Evolutionary conservation across 2,888 invertebrate genomes (phyloP).

Genomic region (Toxonevra muliebris): DNA sequence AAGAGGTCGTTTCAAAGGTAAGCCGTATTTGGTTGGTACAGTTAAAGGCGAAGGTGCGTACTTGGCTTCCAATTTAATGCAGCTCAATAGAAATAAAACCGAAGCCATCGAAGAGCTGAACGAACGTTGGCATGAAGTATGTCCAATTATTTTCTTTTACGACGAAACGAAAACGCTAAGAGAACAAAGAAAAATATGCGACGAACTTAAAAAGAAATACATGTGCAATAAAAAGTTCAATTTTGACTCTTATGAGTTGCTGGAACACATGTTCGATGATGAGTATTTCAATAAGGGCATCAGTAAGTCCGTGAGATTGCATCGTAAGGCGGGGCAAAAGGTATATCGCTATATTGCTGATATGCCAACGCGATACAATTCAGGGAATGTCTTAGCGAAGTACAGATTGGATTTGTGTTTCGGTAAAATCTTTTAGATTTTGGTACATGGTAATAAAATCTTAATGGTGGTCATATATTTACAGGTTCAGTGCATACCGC

Average conservation of each 20-base stretch:
- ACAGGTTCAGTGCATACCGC: conserved; percentile 34
- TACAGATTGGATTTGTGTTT: conserved; percentile 57
- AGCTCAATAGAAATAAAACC: conserved; percentile 45
- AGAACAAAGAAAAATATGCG: background rate
- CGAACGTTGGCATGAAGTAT: background rate
- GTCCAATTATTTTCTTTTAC: background rate
- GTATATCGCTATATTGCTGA: conserved; percentile 72
- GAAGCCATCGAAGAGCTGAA: conserved; percentile 13
- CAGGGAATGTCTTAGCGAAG: conserved; percentile 67
- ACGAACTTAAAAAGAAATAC: conserved; percentile 11
- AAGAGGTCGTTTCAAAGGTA: conserved; percentile 67
- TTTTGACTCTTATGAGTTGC: conserved; percentile 58
- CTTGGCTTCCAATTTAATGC: conserved; percentile 67
- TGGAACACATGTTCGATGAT: conserved; percentile 69
- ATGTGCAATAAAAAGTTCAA: conserved; percentile 15
- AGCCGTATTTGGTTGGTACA: conserved; percentile 75
- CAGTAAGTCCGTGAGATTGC: conserved; percentile 69
- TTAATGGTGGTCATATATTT: background rate
- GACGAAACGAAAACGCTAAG: background rate
- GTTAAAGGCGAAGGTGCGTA: conserved; percentile 77
- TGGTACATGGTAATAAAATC: too few species aligned
- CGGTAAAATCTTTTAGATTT: conserved; percentile 69
- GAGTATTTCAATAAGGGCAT: conserved; percentile 70
- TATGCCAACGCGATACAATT: conserved; percentile 69
- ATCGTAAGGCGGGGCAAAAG: conserved; percentile 68